Evolutionary conservation across 2,113 vertebrate genomes (phyloP).

Genomic region (Pollimyrus isidori): DNA sequence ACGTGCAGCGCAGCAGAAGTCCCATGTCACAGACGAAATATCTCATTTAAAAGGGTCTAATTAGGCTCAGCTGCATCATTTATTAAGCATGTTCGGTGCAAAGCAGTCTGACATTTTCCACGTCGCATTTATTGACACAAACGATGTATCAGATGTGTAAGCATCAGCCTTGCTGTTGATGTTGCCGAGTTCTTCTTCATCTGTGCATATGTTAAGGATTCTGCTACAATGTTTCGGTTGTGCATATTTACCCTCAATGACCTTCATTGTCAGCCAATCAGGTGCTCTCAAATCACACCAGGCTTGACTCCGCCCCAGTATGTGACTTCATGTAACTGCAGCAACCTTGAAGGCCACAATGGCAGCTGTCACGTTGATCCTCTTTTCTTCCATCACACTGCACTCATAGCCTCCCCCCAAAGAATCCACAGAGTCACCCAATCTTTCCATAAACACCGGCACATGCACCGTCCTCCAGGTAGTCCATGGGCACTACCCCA

Average conservation of each 20-base stretch:
- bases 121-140: not conserved
- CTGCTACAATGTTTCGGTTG: not conserved
- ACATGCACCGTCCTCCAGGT: not conserved
- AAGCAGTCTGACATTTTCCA: not conserved
- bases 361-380: not conserved
- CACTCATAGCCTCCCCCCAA: not conserved
- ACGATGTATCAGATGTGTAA: not conserved
- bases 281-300: not conserved
- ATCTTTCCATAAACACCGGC: not conserved
- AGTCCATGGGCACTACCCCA: not conserved
- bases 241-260: not conserved
- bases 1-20: not conserved
- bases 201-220: not conserved
- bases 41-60: slow-evolving; percentile 2
- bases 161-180: not conserved
- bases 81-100: not conserved
- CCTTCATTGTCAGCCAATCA: not conserved
- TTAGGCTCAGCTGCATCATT: not conserved
- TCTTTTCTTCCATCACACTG: not conserved
- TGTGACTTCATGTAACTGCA: not conserved
- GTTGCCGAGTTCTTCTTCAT: not conserved
- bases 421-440: not conserved
- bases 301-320: not conserved
- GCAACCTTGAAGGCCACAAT: not conserved
- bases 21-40: not conserved